Conservation (phyloP, 2,888 invertebrate species). For the Conomelus anceps region DNA sequence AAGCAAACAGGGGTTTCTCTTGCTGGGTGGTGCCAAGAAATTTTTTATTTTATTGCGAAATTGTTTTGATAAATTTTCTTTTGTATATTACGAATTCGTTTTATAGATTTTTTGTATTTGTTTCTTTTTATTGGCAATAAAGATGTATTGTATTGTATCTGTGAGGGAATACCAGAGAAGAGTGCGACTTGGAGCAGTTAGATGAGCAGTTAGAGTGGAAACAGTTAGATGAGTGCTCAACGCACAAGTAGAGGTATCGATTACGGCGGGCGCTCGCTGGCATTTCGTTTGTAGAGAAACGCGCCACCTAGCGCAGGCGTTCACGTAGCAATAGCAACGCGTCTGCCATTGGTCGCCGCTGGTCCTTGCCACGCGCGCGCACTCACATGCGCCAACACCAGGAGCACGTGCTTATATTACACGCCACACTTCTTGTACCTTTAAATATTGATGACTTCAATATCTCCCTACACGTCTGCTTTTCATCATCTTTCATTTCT, state of each 20-base stretch:
- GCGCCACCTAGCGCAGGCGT: not conserved
- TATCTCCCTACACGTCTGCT: not conserved
- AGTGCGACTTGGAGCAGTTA: not conserved
- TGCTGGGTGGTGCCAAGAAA: no score
- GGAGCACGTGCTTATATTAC: not conserved
- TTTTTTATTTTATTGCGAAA: no score
- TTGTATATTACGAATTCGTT: no score
- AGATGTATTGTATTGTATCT: no score
- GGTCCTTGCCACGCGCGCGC: not conserved
- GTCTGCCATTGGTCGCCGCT: not conserved
- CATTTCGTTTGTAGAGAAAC: not conserved
- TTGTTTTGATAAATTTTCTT: no score
- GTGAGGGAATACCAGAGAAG: no score
- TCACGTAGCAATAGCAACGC: not conserved
- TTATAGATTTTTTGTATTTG: no score
- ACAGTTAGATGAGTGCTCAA: no score
- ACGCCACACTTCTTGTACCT: not conserved
- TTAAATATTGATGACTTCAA: not conserved
- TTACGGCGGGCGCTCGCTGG: not conserved
- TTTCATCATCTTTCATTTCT: not conserved
- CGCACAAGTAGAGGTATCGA: no score
- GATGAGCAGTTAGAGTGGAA: no score
- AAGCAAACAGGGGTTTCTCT: no score
- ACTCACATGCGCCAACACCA: not conserved
- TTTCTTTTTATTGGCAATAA: no score